phyloP scores from a whole-genome alignment of 2,888 invertebrate species.

The Agrypnus murinus region DNA sequence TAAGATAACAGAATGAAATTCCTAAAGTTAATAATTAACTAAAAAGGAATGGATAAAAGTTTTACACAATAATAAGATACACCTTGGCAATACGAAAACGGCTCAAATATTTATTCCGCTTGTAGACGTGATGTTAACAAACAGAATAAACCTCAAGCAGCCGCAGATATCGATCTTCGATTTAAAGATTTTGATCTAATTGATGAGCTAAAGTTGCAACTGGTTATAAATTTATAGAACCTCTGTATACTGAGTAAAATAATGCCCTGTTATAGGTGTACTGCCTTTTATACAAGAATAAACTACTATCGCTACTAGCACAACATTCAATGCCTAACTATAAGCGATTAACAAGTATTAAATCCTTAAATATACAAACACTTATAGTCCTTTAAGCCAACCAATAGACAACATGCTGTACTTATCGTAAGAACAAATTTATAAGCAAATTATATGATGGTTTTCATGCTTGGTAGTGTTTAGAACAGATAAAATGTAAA shows the following conservation, averaged over 20 bases:
- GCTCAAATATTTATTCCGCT: constrained; percentile 44
- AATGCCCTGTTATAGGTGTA: constrained; percentile 46
- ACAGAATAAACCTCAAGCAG: constrained; percentile 52
- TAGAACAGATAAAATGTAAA: constrained; percentile 61
- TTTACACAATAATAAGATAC: constrained; percentile 38
- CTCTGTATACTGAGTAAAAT: constrained; percentile 43
- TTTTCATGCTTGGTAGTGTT: constrained; percentile 61
- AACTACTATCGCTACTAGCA: no score
- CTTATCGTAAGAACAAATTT: constrained; percentile 60
- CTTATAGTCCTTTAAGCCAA: no score
- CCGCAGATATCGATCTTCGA: constrained; percentile 65
- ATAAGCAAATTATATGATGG: constrained; percentile 64
- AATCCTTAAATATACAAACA: constrained; percentile 32
- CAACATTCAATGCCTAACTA: constrained; percentile 30
- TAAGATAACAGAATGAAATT: constrained; percentile 17
- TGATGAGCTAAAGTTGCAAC: constrained; percentile 60
- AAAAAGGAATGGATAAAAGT: constrained; percentile 37
- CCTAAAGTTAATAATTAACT: constrained; percentile 29
- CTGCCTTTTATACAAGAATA: constrained; percentile 33
- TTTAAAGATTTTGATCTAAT: constrained; percentile 67
- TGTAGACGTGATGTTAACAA: constrained; percentile 55
- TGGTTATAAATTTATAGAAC: constrained; percentile 52
- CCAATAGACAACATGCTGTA: constrained; percentile 16
- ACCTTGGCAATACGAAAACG: constrained; percentile 30
- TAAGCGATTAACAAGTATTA: constrained; percentile 33